Percentiles rank a stretch among this genome's conserved stretches.
These are phyloP conservation scores for Pagetopsis macropterus DNA, from an alignment of 2,797 vertebrate genomes.

Conservation along the genomic window DNA sequence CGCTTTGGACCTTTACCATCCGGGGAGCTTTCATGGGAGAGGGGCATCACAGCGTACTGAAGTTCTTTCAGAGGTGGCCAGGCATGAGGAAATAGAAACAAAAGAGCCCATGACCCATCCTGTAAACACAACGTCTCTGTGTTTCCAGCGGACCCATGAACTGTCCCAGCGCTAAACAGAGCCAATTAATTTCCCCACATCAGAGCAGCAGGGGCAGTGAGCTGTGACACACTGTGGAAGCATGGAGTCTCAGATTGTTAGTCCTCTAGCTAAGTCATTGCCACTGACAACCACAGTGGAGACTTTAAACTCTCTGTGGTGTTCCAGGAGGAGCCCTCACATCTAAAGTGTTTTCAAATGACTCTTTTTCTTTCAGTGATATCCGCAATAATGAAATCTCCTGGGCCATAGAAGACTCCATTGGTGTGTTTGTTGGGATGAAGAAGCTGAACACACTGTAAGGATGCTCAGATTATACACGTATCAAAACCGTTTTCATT, in stretches of 20 bases:
- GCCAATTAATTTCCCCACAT: constrained; percentile 70
- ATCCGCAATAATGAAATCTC: constrained; percentile 96
- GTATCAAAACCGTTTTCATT: neutral
- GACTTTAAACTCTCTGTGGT: constrained; percentile 19
- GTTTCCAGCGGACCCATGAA: constrained; percentile 55
- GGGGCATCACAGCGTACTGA: constrained; percentile 56
- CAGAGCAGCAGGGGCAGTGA: constrained; percentile 53
- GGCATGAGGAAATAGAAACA: constrained; percentile 76
- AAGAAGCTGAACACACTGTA: constrained; percentile 92
- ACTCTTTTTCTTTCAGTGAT: constrained; percentile 84
- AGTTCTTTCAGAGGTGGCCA: constrained; percentile 73
- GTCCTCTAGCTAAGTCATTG: constrained; percentile 31
- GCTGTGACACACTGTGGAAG: constrained; percentile 50
- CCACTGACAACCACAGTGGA: constrained; percentile 22
- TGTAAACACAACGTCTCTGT: constrained; percentile 68
- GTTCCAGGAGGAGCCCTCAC: constrained; percentile 4
- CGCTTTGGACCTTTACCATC: constrained; percentile 52
- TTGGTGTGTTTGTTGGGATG: constrained; percentile 92
- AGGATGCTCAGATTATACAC: constrained; percentile 62
- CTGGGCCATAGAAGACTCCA: constrained; percentile 96
- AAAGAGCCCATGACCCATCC: constrained; percentile 61
- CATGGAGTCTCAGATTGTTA: constrained; percentile 48
- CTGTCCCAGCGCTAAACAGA: constrained; percentile 57
- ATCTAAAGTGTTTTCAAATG: constrained; percentile 23
- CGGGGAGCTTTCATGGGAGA: constrained; percentile 62